phyloP scores from a whole-genome alignment of 2,113 vertebrate genomes.

The Plotosus lineatus region DNA sequence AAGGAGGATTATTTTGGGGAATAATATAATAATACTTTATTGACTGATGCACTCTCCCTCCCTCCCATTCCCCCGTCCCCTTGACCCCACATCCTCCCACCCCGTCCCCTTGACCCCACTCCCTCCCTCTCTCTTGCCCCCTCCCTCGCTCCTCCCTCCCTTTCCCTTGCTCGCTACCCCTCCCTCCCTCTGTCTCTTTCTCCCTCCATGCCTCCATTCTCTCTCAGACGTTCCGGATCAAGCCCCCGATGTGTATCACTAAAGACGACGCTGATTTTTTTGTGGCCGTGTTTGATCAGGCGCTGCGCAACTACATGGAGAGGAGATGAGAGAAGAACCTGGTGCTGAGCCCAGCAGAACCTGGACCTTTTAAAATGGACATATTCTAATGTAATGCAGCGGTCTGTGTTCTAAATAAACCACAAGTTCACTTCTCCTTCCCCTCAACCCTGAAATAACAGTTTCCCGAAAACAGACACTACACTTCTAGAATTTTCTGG shows the following conservation, averaged over 20 bases:
- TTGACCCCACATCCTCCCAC: too few species aligned
- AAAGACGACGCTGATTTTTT: slow-evolving; percentile 84
- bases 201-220: too few species aligned
- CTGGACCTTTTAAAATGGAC: too few species aligned
- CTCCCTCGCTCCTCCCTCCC: neutral
- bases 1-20: neutral
- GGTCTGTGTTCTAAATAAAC: neutral
- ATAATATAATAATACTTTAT: neutral
- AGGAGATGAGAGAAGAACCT: slow-evolving; percentile 47
- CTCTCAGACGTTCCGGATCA: slow-evolving; percentile 85
- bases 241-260: slow-evolving; percentile 90
- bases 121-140: neutral
- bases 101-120: too few species aligned
- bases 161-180: neutral
- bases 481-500: neutral
- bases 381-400: too few species aligned
- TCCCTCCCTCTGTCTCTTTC: too few species aligned
- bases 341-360: too few species aligned
- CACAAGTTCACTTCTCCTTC: neutral
- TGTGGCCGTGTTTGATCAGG: slow-evolving; percentile 78
- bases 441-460: neutral
- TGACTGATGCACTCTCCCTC: neutral
- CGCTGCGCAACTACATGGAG: slow-evolving; percentile 74
- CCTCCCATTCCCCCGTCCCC: neutral
- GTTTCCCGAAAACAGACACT: neutral